Conservation (phyloP, 1,140 invertebrate genomes). For the Chionoecetes opilio region DNA sequence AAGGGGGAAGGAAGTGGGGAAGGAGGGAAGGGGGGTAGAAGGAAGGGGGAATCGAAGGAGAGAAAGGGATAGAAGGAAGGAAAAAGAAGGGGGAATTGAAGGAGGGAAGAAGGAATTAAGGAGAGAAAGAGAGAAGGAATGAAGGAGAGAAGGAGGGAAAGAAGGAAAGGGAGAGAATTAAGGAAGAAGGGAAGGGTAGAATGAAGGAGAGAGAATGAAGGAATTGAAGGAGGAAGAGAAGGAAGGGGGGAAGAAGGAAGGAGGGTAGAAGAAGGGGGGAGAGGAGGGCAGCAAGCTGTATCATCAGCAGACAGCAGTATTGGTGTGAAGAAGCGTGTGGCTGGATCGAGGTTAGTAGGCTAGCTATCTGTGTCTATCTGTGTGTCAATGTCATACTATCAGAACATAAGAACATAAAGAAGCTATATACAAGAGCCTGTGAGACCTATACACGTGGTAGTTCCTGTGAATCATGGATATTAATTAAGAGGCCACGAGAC, state of each 20-base stretch:
- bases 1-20: not conserved
- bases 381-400: no score
- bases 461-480: no score
- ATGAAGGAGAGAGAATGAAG: not conserved
- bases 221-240: not conserved
- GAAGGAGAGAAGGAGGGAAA: not conserved
- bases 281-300: no score
- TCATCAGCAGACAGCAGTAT: no score
- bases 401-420: no score
- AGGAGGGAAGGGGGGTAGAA: not conserved
- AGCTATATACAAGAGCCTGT: no score
- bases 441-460: no score
- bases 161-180: not conserved
- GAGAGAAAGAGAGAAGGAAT: no score
- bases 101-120: not conserved
- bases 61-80: not conserved
- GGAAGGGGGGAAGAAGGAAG: not conserved
- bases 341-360: no score
- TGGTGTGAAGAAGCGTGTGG: no score
- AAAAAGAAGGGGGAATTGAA: not conserved
- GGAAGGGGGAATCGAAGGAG: not conserved
- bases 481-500: no score
- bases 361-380: no score
- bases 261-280: not conserved
- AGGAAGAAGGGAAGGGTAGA: not conserved